Conservation (phyloP, 1,140 invertebrate species). For the Drosophila pseudoobscura region DNA sequence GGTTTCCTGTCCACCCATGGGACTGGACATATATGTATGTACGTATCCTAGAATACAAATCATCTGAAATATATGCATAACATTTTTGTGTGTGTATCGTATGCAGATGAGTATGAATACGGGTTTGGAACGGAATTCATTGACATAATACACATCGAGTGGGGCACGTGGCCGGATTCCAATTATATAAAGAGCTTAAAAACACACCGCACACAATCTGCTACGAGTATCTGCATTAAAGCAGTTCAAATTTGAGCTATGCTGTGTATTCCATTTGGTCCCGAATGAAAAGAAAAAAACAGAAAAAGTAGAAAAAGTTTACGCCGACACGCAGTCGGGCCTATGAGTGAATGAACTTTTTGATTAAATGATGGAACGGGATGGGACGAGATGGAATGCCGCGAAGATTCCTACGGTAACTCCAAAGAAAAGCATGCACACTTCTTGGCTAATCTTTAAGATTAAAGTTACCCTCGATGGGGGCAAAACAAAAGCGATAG, state of each 20-base stretch:
- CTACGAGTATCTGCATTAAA: slow-evolving; percentile 19
- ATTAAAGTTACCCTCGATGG: slow-evolving; percentile 23
- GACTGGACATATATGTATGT: slow-evolving; percentile 44
- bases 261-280: slow-evolving; percentile 19
- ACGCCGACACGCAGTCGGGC: slow-evolving; percentile 10
- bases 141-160: slow-evolving; percentile 24
- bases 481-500: slow-evolving; percentile 31
- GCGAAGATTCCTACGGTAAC: slow-evolving; percentile 14
- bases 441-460: slow-evolving; percentile 33
- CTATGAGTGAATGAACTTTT: slow-evolving; percentile 45
- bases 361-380: not conserved
- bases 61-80: slow-evolving; percentile 10
- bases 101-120: slow-evolving; percentile 7
- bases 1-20: not conserved
- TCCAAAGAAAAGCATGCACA: not conserved
- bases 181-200: slow-evolving; percentile 73
- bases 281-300: slow-evolving; percentile 34
- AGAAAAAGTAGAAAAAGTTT: slow-evolving; percentile 20
- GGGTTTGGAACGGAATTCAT: slow-evolving; percentile 42
- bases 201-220: slow-evolving; percentile 23
- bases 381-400: slow-evolving; percentile 20
- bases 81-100: slow-evolving; percentile 23
- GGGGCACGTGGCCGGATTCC: slow-evolving; percentile 66
- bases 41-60: not conserved
- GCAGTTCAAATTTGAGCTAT: slow-evolving; percentile 26